Percentiles rank a stretch among this genome's conserved stretches.
These are phyloP conservation scores for Cassiopea andromeda DNA, from an alignment of 30 jellyfish, hydroid and myxozoan genomes.

Conservation along the genomic window DNA sequence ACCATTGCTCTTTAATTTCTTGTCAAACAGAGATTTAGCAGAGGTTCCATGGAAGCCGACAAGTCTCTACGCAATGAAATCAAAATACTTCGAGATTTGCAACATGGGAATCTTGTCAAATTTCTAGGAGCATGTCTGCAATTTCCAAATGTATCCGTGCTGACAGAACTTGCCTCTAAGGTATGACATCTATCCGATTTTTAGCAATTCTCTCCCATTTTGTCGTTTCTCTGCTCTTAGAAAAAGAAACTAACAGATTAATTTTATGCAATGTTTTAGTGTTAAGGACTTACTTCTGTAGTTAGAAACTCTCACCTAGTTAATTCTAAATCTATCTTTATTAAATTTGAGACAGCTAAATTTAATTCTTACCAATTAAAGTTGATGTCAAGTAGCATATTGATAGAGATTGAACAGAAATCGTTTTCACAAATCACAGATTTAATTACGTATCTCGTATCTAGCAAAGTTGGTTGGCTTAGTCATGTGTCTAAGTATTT, in stretches of 20 bases:
- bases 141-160: conserved; percentile 86
- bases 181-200: conserved; percentile 1
- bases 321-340: too few species aligned
- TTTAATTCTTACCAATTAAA: too few species aligned
- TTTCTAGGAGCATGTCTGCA: conserved; percentile 90
- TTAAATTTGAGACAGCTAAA: too few species aligned
- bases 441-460: too few species aligned
- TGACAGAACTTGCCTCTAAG: conserved; percentile 91
- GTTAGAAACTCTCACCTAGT: too few species aligned
- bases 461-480: too few species aligned
- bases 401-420: too few species aligned
- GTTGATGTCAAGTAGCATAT: too few species aligned
- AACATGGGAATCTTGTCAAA: conserved; percentile 64
- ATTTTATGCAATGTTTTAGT: too few species aligned
- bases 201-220: not conserved
- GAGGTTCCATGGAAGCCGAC: conserved; percentile 60
- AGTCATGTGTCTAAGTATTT: too few species aligned
- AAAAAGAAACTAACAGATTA: not conserved
- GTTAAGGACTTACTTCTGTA: too few species aligned
- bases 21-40: conserved; percentile 63
- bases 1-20: not conserved
- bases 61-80: conserved; percentile 89
- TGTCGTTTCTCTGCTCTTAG: not conserved
- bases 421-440: too few species aligned
- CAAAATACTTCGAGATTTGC: conserved; percentile 83